phyloP scores from a whole-genome alignment of 1,140 invertebrate species.

The Steinernema feltiae region DNA sequence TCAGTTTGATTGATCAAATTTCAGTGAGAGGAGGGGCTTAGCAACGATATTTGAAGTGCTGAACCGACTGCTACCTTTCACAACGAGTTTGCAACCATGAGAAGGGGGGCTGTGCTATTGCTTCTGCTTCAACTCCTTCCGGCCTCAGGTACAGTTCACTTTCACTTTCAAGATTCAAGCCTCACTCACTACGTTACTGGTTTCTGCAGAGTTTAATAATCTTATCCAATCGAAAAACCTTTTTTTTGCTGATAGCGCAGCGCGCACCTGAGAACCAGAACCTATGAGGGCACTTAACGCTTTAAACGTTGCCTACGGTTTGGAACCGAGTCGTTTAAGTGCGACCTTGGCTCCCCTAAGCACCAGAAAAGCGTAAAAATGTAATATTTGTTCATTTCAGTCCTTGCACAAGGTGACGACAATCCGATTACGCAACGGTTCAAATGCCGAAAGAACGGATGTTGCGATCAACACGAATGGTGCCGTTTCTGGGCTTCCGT shows the following conservation, averaged over 20 bases:
- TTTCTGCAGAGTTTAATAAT: background rate
- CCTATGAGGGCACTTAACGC: background rate
- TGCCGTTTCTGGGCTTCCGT: slow-evolving; percentile 56
- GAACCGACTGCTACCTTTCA: background rate
- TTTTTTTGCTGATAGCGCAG: background rate
- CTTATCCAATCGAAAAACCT: background rate
- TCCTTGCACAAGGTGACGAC: slow-evolving; percentile 28
- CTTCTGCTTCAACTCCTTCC: background rate
- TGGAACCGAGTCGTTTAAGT: background rate
- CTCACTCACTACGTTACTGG: background rate
- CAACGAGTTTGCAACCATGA: slow-evolving; percentile 9
- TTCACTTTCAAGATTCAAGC: background rate
- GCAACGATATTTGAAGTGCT: slow-evolving; percentile 8
- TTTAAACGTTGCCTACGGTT: background rate
- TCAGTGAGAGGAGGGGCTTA: slow-evolving; percentile 5
- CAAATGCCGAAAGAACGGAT: slow-evolving; percentile 54
- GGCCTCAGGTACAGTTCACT: background rate
- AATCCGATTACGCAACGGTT: slow-evolving; percentile 52
- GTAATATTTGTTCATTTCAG: background rate
- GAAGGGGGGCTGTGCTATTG: background rate
- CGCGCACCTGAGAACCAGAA: slow-evolving; percentile 15
- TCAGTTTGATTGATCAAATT: slow-evolving; percentile 7
- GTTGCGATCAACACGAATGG: slow-evolving; percentile 58
- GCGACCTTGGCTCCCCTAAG: background rate
- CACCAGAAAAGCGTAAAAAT: background rate